A percentile compares a stretch with the other conserved stretches of the same genome.
Conservation (phyloP, 2,113 vertebrate genomes). For the Ahaetulla prasina region DNA sequence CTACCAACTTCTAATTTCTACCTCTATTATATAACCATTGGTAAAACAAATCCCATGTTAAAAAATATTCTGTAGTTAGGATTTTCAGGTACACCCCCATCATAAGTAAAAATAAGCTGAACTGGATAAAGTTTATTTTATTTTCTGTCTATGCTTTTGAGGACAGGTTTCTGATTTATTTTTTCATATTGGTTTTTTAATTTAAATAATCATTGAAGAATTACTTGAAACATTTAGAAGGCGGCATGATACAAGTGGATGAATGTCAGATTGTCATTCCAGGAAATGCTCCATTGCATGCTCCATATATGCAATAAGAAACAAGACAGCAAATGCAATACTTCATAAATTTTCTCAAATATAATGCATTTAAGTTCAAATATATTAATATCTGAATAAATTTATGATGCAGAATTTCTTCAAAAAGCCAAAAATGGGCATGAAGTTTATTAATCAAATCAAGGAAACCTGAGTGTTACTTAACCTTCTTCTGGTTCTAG, state of each 20-base stretch:
- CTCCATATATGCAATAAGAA: neutral
- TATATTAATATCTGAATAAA: neutral
- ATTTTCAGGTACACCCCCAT: neutral
- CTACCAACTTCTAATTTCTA: too few relatives aligned
- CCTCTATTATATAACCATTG: too few relatives aligned
- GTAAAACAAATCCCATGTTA: too few relatives aligned
- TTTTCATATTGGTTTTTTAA: neutral
- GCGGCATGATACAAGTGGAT: neutral
- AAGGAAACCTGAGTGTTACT: neutral
- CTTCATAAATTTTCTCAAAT: neutral
- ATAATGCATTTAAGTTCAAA: neutral
- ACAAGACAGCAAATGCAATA: neutral
- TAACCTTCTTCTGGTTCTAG: neutral
- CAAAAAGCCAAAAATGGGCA: neutral
- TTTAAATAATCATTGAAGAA: neutral
- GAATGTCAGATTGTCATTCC: neutral
- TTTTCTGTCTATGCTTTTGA: neutral
- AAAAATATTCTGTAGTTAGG: neutral
- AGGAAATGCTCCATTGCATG: neutral
- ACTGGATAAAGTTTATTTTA: neutral
- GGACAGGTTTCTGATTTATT: neutral
- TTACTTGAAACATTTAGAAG: neutral
- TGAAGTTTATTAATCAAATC: neutral
- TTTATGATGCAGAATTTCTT: neutral
- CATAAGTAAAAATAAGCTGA: neutral